Evolutionary conservation across 2,888 invertebrate species (phyloP).

Genomic region (Parnassius apollo): DNA sequence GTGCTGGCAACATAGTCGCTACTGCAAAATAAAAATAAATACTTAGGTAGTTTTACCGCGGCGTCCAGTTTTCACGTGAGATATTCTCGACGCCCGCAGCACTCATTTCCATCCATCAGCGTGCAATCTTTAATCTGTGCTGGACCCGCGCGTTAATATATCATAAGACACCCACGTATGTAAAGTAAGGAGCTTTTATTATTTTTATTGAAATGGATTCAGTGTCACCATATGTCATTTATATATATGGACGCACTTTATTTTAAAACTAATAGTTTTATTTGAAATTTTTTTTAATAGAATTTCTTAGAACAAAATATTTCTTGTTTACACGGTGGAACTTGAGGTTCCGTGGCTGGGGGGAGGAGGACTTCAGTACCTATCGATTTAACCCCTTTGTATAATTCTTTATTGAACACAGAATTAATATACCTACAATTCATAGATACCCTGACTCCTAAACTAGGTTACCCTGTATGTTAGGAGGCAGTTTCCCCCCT

Average conservation of each 20-base stretch:
- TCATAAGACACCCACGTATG: constrained; percentile 44
- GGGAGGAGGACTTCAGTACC: no score
- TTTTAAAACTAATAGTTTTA: not conserved
- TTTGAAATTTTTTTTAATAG: no score
- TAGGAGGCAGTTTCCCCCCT: no score
- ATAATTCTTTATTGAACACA: no score
- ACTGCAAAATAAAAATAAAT: not conserved
- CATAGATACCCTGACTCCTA: no score
- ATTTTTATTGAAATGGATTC: constrained; percentile 7
- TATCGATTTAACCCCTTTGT: no score
- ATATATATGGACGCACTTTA: constrained; percentile 14
- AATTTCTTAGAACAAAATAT: no score
- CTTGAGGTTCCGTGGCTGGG: no score
- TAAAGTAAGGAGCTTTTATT: constrained; percentile 12
- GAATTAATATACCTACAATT: no score
- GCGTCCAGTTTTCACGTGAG: constrained; percentile 4
- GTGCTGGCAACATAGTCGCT: no score
- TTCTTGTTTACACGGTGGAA: no score
- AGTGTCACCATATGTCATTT: constrained; percentile 12
- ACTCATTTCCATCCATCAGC: constrained; percentile 54
- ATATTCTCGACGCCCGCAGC: constrained; percentile 23
- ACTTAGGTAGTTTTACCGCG: constrained; percentile 1
- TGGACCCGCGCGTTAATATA: constrained; percentile 38
- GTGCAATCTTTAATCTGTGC: constrained; percentile 53
- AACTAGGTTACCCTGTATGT: no score